Percentiles rank a stretch among this genome's conserved stretches.
These are phyloP conservation scores for Tipula helvola DNA, from an alignment of 2,888 invertebrate genomes.

Conservation along the genomic window DNA sequence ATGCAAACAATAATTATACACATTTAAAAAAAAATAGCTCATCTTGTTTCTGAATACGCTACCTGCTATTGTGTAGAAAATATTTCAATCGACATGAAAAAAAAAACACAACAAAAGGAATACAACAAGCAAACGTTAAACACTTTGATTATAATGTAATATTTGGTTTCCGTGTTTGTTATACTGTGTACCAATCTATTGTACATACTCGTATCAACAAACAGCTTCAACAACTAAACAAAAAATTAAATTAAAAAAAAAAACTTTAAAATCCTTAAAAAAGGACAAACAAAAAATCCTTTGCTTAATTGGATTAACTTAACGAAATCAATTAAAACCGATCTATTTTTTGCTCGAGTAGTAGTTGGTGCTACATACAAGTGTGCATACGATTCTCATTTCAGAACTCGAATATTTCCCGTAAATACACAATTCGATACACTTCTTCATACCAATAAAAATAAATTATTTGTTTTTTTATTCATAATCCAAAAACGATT, in stretches of 20 bases:
- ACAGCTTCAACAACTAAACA: not conserved
- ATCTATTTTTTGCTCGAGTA: not conserved
- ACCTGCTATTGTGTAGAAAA: not conserved
- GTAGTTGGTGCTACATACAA: not conserved
- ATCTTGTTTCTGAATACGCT: not conserved
- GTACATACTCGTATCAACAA: not conserved
- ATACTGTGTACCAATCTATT: not conserved
- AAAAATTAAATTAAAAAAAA: not conserved
- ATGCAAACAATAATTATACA: not conserved
- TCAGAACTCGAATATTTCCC: not conserved
- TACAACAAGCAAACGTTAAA: not conserved
- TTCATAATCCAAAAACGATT: not conserved
- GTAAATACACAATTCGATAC: not conserved
- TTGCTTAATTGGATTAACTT: conserved; percentile 4
- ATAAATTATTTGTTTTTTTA: not conserved
- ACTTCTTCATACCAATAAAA: not conserved
- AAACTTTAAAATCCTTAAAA: not conserved
- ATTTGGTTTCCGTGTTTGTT: not conserved
- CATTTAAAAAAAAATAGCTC: not conserved
- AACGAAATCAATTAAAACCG: not conserved
- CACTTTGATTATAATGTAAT: not conserved
- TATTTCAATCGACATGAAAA: not conserved
- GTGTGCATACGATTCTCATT: not conserved
- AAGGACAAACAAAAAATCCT: not conserved
- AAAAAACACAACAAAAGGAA: not conserved